Percentiles rank a stretch among this genome's conserved stretches.
Evolutionary conservation across 2,888 invertebrate species (phyloP).

Genomic region (Matsumyia berberina): DNA sequence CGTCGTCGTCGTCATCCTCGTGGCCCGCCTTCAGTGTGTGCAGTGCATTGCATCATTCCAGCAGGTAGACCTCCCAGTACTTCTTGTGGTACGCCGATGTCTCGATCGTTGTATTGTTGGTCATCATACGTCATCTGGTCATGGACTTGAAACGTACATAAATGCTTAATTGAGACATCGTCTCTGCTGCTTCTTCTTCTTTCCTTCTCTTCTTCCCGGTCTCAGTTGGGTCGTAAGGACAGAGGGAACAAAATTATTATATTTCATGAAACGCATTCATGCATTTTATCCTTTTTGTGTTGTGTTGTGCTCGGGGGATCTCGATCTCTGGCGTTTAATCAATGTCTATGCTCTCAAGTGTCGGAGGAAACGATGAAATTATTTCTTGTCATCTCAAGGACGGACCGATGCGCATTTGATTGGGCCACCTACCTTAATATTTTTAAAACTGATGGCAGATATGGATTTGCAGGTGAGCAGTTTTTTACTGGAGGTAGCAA

Average conservation of each 20-base stretch:
- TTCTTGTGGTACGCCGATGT: slow-evolving; percentile 50
- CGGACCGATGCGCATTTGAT: slow-evolving; percentile 66
- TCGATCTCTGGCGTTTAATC: slow-evolving; percentile 62
- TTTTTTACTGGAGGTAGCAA: no score
- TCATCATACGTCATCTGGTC: slow-evolving; percentile 71
- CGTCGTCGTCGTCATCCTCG: slow-evolving; percentile 32
- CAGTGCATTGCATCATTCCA: slow-evolving; percentile 36
- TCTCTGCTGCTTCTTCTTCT: no score
- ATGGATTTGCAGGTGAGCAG: slow-evolving; percentile 8
- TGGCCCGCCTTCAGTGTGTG: slow-evolving; percentile 1
- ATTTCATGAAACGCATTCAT: slow-evolving; percentile 74
- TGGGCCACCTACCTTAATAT: slow-evolving; percentile 75
- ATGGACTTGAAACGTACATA: slow-evolving; percentile 52
- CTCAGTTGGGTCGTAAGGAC: slow-evolving; percentile 48
- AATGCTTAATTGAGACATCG: slow-evolving; percentile 73
- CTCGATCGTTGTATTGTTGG: slow-evolving; percentile 46
- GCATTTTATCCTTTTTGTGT: slow-evolving; percentile 57
- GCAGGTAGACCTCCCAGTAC: slow-evolving; percentile 73
- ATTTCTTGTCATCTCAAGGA: slow-evolving; percentile 74
- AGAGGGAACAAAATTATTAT: slow-evolving; percentile 61
- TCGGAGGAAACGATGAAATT: slow-evolving; percentile 73
- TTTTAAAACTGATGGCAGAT: slow-evolving; percentile 51
- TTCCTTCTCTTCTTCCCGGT: background rate
- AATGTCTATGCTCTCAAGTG: slow-evolving; percentile 70
- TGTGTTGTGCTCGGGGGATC: slow-evolving; percentile 19